These are phyloP conservation scores for Procavia capensis DNA, from an alignment of 2,113 vertebrate genomes.

Conservation along the genomic window DNA sequence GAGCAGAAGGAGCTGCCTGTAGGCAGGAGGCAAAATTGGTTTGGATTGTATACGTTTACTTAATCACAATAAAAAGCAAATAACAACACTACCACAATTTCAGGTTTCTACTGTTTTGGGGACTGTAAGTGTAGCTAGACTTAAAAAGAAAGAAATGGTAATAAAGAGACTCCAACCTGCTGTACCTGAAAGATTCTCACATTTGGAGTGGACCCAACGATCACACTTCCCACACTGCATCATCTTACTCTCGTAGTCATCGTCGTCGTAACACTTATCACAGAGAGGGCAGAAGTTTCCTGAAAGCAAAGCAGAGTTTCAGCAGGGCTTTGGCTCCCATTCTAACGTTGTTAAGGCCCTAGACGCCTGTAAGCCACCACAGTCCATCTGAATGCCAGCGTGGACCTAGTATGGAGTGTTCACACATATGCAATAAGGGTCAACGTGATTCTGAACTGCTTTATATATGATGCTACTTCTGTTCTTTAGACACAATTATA, in stretches of 20 bases:
- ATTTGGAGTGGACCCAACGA: slow-evolving; percentile 98
- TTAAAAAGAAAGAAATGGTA: slow-evolving; percentile 62
- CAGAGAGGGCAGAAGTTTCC: slow-evolving; percentile 98
- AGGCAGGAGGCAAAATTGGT: too few species aligned
- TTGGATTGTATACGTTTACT: too few species aligned
- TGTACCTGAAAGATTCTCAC: slow-evolving; percentile 97
- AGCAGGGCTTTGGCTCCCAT: not conserved
- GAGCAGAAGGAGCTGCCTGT: too few species aligned
- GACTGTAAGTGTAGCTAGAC: not conserved
- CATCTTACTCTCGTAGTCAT: slow-evolving; percentile 97
- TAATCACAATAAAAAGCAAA: too few species aligned
- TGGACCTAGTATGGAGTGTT: not conserved
- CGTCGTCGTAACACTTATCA: slow-evolving; percentile 96
- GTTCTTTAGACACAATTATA: not conserved
- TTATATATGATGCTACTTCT: not conserved
- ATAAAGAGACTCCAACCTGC: slow-evolving; percentile 78
- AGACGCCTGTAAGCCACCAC: not conserved
- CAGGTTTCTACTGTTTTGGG: not conserved
- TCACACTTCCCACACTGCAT: slow-evolving; percentile 97
- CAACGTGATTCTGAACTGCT: not conserved
- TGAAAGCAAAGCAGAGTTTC: slow-evolving; percentile 77
- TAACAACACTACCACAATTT: not conserved
- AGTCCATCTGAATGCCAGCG: too few species aligned
- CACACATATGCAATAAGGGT: not conserved
- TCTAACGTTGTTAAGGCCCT: not conserved